phyloP scores from a whole-genome alignment of 2,888 invertebrate genomes.

The Glyphotaelius pellucidus region DNA sequence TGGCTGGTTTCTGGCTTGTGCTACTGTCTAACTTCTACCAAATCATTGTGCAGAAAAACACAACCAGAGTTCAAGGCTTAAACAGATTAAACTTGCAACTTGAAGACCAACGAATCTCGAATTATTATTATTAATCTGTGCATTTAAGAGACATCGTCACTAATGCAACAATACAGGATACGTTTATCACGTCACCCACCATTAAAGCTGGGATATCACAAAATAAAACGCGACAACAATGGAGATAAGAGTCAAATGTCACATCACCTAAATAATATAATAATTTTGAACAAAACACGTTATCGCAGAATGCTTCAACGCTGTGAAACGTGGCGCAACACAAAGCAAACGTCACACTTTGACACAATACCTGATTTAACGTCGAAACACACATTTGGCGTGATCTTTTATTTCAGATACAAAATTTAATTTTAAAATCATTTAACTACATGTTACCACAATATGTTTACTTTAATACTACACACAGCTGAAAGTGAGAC shows the following conservation, averaged over 20 bases:
- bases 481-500: neutral
- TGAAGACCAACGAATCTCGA: neutral
- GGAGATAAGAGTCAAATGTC: slow-evolving; percentile 41
- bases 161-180: slow-evolving; percentile 36
- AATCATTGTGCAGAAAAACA: neutral
- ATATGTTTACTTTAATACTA: neutral
- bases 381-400: neutral
- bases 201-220: slow-evolving; percentile 34
- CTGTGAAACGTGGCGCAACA: slow-evolving; percentile 3
- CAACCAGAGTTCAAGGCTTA: neutral
- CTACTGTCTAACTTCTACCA: neutral
- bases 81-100: neutral
- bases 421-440: neutral
- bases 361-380: neutral
- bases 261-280: slow-evolving; percentile 26
- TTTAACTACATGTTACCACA: neutral
- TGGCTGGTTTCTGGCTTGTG: neutral
- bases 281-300: slow-evolving; percentile 33
- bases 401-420: neutral
- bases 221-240: slow-evolving; percentile 12
- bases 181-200: slow-evolving; percentile 39
- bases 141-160: neutral
- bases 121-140: slow-evolving; percentile 14
- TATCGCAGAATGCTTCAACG: slow-evolving; percentile 20
- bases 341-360: neutral